These are phyloP conservation scores for Otis tarda DNA, from an alignment of 2,113 vertebrate species.

Conservation along the genomic window DNA sequence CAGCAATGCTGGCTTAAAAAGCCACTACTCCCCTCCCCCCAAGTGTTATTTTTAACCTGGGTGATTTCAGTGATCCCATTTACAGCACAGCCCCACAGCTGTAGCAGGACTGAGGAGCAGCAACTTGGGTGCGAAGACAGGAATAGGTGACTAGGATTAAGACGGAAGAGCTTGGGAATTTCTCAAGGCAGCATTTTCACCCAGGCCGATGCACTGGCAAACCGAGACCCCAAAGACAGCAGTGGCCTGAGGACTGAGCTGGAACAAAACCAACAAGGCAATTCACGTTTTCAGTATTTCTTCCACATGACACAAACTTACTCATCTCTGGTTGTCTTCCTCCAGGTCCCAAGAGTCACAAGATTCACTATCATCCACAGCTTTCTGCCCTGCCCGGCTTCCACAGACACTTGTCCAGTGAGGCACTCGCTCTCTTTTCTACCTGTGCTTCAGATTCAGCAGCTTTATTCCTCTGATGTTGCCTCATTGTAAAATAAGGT, in stretches of 20 bases:
- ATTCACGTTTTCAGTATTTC: background rate
- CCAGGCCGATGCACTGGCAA: background rate
- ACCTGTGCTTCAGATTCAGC: background rate
- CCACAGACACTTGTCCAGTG: background rate
- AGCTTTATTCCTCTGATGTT: background rate
- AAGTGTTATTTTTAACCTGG: constrained; percentile 62
- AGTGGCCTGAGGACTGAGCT: accelerated
- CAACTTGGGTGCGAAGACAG: background rate
- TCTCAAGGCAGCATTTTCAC: background rate
- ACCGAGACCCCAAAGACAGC: accelerated
- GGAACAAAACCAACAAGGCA: background rate
- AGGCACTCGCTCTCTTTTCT: background rate
- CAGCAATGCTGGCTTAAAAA: background rate
- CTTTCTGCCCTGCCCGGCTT: background rate
- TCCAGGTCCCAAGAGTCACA: constrained; percentile 58
- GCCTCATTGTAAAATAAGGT: background rate
- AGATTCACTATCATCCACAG: constrained; percentile 29
- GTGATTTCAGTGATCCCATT: constrained; percentile 64
- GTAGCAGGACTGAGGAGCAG: background rate
- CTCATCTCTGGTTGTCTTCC: constrained; percentile 35
- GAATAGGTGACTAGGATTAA: background rate
- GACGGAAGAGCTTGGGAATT: background rate
- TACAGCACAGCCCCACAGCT: constrained; percentile 51
- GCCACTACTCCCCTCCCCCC: constrained; percentile 26
- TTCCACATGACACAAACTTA: constrained; percentile 55